Percentiles rank a stretch among this genome's conserved stretches.
These are phyloP conservation scores for Drosophila kokeensis DNA, from an alignment of 2,888 invertebrate species.

Conservation along the genomic window DNA sequence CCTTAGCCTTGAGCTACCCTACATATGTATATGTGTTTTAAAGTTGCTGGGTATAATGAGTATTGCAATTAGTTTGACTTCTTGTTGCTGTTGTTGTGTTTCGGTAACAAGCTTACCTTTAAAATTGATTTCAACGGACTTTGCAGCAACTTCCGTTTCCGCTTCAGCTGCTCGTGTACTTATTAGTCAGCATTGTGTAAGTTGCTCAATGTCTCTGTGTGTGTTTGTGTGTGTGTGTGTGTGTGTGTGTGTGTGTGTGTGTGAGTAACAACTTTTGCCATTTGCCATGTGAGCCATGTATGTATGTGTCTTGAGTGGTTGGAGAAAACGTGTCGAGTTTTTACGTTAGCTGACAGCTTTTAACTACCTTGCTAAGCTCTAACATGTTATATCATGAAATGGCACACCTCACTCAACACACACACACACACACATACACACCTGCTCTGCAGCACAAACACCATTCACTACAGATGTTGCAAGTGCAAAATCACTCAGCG, in stretches of 20 bases:
- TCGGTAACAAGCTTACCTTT: constrained; percentile 70
- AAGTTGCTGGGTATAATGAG: constrained; percentile 56
- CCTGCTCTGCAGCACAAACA: neutral
- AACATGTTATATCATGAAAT: constrained; percentile 56
- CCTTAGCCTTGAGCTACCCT: neutral
- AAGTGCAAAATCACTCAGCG: constrained; percentile 66
- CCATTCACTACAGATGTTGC: constrained; percentile 8
- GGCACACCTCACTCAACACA: neutral
- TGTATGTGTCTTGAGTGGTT: constrained; percentile 17
- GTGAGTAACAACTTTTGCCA: constrained; percentile 53
- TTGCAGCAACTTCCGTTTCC: constrained; percentile 78
- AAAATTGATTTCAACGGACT: constrained; percentile 78
- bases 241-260: constrained; percentile 19
- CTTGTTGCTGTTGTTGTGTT: constrained; percentile 28
- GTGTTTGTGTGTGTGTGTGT: constrained; percentile 5
- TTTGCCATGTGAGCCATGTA: constrained; percentile 34
- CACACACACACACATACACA: neutral
- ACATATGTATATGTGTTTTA: neutral
- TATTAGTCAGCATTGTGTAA: constrained; percentile 58
- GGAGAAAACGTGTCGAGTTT: constrained; percentile 38
- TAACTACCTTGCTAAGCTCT: constrained; percentile 33
- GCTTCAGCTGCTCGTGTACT: constrained; percentile 57
- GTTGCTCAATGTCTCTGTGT: constrained; percentile 20
- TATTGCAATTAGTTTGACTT: constrained; percentile 68
- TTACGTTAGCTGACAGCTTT: constrained; percentile 45